A percentile compares a stretch with the other conserved stretches of the same genome.
Conservation (phyloP, 1,140 invertebrate species). For the Drosophila hydei region DNA sequence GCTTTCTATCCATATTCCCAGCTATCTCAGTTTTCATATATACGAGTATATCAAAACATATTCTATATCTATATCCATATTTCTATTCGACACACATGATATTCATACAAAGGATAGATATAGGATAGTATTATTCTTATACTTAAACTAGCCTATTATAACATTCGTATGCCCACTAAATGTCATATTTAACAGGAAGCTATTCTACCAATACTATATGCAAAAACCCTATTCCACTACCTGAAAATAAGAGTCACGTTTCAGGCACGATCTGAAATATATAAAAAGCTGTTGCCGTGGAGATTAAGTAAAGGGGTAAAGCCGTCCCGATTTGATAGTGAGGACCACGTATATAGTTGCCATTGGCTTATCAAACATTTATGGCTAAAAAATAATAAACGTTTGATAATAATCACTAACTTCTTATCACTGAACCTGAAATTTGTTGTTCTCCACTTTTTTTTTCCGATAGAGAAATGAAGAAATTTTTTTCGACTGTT, state of each 20-base stretch:
- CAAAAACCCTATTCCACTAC: background rate
- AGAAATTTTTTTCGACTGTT: constrained; percentile 20
- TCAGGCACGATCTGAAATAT: constrained; percentile 18
- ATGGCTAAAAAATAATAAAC: constrained; percentile 65
- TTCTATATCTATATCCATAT: no score
- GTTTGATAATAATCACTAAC: constrained; percentile 60
- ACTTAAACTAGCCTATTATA: no score
- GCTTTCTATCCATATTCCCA: no score
- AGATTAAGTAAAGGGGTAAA: background rate
- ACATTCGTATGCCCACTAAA: no score
- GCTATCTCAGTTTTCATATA: no score
- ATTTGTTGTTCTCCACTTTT: constrained; percentile 18
- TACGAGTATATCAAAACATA: background rate
- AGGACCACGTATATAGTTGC: constrained; percentile 10
- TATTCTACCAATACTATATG: background rate
- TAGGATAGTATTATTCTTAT: no score
- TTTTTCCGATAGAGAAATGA: constrained; percentile 25
- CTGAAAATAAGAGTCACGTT: constrained; percentile 22
- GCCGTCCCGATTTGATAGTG: constrained; percentile 3
- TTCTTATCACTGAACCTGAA: constrained; percentile 45
- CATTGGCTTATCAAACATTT: constrained; percentile 58
- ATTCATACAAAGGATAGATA: no score
- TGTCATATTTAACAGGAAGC: background rate
- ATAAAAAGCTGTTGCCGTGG: constrained; percentile 2
- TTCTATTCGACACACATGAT: no score